phyloP scores from a whole-genome alignment of 2,888 invertebrate species.

The Busseola fusca region DNA sequence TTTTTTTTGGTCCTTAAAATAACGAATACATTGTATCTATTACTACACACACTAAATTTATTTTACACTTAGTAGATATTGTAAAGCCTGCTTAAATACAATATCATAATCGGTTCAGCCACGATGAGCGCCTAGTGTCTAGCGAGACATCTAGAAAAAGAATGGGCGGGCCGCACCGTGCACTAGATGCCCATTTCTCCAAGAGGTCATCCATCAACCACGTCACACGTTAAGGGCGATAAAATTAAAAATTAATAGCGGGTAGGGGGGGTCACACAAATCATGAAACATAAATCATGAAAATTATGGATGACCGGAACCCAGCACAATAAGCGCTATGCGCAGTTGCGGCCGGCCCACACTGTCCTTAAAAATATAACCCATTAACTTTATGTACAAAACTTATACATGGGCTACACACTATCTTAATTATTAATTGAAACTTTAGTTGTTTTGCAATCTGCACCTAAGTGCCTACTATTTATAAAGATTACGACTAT shows the following conservation, averaged over 20 bases:
- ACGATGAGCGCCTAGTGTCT: background rate
- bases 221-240: background rate
- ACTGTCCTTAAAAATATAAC: background rate
- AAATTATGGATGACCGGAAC: background rate
- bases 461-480: background rate
- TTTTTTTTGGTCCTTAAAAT: slow-evolving; percentile 10
- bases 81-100: background rate
- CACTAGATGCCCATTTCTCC: background rate
- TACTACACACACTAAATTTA: background rate
- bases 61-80: background rate
- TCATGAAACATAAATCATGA: background rate
- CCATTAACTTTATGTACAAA: slow-evolving; percentile 10
- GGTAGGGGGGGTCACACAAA: background rate
- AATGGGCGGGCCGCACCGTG: background rate
- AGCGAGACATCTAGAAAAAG: background rate
- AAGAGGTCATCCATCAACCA: background rate
- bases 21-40: slow-evolving; percentile 1
- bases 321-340: background rate
- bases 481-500: background rate
- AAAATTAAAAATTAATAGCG: no score
- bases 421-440: slow-evolving; percentile 12
- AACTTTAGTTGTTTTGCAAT: background rate
- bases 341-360: background rate
- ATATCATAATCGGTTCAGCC: background rate
- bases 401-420: slow-evolving; percentile 1